Base-by-base conservation (phyloP, 2,888 invertebrate genomes). In the Sphecodes monilicornis region DNA sequence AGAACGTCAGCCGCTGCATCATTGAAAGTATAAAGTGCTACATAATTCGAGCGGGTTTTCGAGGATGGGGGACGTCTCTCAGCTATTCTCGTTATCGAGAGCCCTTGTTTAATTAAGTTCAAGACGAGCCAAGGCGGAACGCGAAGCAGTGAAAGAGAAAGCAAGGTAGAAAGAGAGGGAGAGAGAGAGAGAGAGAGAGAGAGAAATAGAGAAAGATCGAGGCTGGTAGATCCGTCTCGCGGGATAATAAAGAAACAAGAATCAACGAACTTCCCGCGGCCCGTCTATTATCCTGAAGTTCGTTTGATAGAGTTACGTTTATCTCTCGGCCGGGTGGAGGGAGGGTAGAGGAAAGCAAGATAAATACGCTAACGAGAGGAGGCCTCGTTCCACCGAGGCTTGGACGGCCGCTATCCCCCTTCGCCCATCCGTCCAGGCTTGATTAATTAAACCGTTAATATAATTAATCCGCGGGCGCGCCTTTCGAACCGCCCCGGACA, bases 401-500 rank as follows among this genome's bases (percentile, higher is more conserved):
- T 50, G 36, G 26, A 60, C n/a, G 32, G 32, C 39, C 57, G 39
- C 11, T 46, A 16, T 70, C n/a, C 43, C 64, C 57, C 78, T 66
- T 69, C 66, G 50, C 32, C 8, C 64, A 50, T 72, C 36, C 68
- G 60, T 69, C 43, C 75, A 64, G 73, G 43, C 43, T 82, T 84
- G 82, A 87, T 87, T 87, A 87, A 87, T 87, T 86, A 86, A 87
- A 82, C 76, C 86, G 81, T 84, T 87, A 86, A 84, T 82, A 79
- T 82, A 86, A 87, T 87, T 84, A 87, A 86, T 84, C 81, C 82
- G 71, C 10, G 54, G 64, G 50, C 22, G 26, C 18, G 57, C 57
- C 57, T 57, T 57, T 29, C 57, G 57, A 57, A 29, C 29, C 26
- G 16, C 13, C 16, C 5, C 13, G 26, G 57, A 57, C 26, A 26